Base-by-base conservation (phyloP, 2,888 invertebrate species). In the Eumacrocentrus americanus region DNA sequence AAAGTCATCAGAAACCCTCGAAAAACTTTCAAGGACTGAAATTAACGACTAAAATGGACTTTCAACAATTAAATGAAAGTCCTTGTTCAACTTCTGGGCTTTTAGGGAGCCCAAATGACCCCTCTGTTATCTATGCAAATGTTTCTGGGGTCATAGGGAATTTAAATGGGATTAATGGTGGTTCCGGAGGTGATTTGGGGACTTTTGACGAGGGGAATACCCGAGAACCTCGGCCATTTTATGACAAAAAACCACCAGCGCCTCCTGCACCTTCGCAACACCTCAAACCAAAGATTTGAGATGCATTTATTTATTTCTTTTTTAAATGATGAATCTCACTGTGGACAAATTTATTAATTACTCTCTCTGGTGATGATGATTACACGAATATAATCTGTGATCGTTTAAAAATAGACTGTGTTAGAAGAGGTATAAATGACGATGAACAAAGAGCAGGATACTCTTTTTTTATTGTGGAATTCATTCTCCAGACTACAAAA, bases 181-280 rank as follows among this genome's bases (percentile, higher is more conserved):
- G n/a, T n/a, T n/a, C 18, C 1, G 11, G 37, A 37, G 14, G n/a
- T 4, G n/a, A 35, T 29, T 38, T 34, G 16, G 25, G 50, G 35
- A 35, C 20, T 48, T 11, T 48, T 29, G n/a, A 38, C 42, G 3
- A n/a, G 1, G n/a, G n/a, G 18, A 29, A 34, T 12, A n/a, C 4
- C n/a, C 38, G 42, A 7, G 40, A 22, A 14, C 40, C 63, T 64
- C 7, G 69, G 53, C 67, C 70, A 2, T 77, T 74, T 68, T 79
- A 78, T 51, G 67, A 77, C 46, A 79, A 80, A 68, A 80, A 79
- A 57, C 78, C 80, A 23, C 80, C 80, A 6, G 79, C 79, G 5
- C 79, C 79, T 14, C 80, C 81, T 42, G 72, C 75, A 20, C 75
- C 77, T 7, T 65, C 73, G 25, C 77, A 74, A 68, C 70, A 62